Conservation (phyloP, 1,140 invertebrate species). For the Sipha flava region DNA sequence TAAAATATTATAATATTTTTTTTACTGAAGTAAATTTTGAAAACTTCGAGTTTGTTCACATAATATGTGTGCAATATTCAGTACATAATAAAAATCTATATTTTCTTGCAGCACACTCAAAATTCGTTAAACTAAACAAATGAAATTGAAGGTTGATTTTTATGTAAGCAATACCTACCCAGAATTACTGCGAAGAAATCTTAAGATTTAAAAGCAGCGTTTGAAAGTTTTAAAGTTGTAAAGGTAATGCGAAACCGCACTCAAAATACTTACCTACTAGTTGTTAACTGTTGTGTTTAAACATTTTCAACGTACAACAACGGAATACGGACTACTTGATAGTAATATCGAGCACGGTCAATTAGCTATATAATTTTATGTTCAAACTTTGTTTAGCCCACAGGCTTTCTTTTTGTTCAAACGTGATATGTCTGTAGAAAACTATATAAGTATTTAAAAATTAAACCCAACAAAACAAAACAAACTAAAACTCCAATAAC, state of each 20-base stretch:
- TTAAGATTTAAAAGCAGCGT: background rate
- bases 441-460: conserved; percentile 2
- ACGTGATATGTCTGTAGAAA: background rate
- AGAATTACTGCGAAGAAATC: background rate
- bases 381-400: background rate
- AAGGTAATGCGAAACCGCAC: background rate
- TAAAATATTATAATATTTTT: no score
- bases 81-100: no score
- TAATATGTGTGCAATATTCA: no score
- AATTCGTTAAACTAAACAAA: no score
- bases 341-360: background rate
- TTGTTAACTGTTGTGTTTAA: background rate
- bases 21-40: no score
- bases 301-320: background rate
- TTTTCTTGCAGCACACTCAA: no score
- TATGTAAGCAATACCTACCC: background rate
- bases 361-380: background rate
- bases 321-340: background rate
- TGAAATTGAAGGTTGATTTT: background rate
- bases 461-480: background rate
- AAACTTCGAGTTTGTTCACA: no score
- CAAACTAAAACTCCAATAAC: conserved; percentile 1
- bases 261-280: background rate
- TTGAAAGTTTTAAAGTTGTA: background rate
- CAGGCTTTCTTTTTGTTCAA: background rate